These are phyloP conservation scores for Oreortyx pictus DNA, from an alignment of 2,797 vertebrate species.

Conservation along the genomic window DNA sequence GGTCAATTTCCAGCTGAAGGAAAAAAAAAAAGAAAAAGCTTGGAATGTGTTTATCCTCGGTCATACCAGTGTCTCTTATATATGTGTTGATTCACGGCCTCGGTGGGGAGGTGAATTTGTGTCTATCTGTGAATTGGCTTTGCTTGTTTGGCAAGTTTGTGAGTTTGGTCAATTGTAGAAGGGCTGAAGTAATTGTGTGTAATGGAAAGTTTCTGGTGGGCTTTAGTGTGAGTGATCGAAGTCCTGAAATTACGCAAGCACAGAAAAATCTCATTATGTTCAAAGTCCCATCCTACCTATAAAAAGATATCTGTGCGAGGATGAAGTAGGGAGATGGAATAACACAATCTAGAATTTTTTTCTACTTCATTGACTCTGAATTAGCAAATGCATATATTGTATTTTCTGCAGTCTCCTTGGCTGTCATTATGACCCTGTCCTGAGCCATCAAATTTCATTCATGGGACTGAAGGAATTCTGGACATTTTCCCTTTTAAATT, in stretches of 20 bases:
- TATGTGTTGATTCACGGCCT: slow-evolving; percentile 31
- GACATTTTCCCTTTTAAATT: slow-evolving; percentile 21
- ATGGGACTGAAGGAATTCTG: background rate
- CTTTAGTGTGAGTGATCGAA: background rate
- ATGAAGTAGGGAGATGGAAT: background rate
- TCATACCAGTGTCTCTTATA: slow-evolving; percentile 35
- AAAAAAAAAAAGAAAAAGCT: background rate
- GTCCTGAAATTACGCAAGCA: background rate
- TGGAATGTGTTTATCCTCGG: slow-evolving; percentile 68
- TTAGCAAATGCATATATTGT: background rate
- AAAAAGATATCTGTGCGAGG: background rate
- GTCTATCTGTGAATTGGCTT: slow-evolving; percentile 28
- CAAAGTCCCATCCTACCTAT: background rate
- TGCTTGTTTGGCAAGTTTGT: slow-evolving; percentile 22
- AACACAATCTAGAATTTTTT: accelerated
- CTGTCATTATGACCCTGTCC: background rate
- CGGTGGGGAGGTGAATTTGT: slow-evolving; percentile 51
- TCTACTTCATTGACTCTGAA: background rate
- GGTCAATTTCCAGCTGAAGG: slow-evolving; percentile 52
- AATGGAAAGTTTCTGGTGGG: background rate
- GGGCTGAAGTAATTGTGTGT: background rate
- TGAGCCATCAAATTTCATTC: background rate
- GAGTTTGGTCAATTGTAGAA: slow-evolving; percentile 13
- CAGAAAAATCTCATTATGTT: background rate
- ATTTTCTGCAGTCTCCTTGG: background rate